These are phyloP conservation scores for Acomys russatus DNA, from an alignment of 2,797 vertebrate genomes.

Conservation along the genomic window DNA sequence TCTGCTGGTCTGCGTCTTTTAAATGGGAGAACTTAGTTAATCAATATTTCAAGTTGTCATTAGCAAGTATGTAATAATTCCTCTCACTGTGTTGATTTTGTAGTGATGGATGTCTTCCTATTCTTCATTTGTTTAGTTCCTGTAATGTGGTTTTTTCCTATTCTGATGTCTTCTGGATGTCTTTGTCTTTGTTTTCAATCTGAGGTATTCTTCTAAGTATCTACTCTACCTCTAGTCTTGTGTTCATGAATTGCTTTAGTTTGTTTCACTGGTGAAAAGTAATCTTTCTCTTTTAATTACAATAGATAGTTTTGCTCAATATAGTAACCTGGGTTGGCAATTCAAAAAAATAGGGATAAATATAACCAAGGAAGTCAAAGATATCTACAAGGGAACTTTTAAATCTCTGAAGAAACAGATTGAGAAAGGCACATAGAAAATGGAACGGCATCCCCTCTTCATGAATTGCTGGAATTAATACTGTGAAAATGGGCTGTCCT, in stretches of 20 bases:
- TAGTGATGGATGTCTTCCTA: not conserved
- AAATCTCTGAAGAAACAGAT: not conserved
- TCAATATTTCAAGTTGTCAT: not conserved
- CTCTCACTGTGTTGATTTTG: not conserved
- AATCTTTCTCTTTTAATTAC: not conserved
- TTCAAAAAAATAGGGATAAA: not conserved
- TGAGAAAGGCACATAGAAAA: not conserved
- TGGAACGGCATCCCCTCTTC: not conserved
- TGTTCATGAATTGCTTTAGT: not conserved
- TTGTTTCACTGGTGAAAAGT: not conserved
- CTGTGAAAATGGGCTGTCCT: not conserved
- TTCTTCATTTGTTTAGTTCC: not conserved
- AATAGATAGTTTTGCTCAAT: not conserved
- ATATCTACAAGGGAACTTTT: not conserved
- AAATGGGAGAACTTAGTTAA: not conserved
- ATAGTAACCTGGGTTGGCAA: not conserved
- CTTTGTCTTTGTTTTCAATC: not conserved
- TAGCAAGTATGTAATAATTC: not conserved
- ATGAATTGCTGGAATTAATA: not conserved
- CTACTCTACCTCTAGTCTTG: not conserved
- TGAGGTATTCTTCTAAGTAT: not conserved
- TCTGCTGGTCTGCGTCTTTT: not conserved
- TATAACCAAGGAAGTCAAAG: not conserved
- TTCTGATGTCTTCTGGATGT: not conserved
- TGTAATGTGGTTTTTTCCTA: not conserved